Evolutionary conservation across 2,797 vertebrate species (phyloP), one percentile per base, ranked within the genome.

Genomic region (Ciconia nigra): DNA sequence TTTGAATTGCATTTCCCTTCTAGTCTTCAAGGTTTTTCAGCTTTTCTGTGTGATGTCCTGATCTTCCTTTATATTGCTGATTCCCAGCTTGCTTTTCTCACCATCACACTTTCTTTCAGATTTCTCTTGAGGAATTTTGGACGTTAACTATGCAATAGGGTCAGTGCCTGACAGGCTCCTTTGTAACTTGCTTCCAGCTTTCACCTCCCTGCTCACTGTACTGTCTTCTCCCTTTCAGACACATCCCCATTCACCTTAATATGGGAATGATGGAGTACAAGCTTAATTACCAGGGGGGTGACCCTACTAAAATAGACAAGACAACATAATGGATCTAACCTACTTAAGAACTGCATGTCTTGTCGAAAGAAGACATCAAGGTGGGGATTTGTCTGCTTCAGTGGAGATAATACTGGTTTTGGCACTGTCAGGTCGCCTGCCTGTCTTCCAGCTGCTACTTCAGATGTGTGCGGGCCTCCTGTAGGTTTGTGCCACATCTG

Each of bases 1-100:
- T 94, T 83, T 74, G 46, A 78, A 25, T 76, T 78, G 41, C 19
- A 14, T 94, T 94, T 89, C 35, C 61, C 54, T 84, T 78, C 22
- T 51, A 5, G 5, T 3, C 85, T 73, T 88, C 55, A 86, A 88
- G 70, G n/a, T 13, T 67, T 88, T 87, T 47, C 39, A 77, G 21
- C 57, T 90, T 83, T 85, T 65, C 47, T 47, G 3, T 66, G 51
- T 44, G 19, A 39, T 70, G 37, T 72, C 51, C 35, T 80, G 1
- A 49, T 65, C 59, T 70, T 76, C 21, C 59, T 80, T 46, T 91
- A 4, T 28, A 29, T 51, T 80, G 31, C 55, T 49, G 22, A n/a
- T 89, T 89, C 49, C 63, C 19, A 65, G 46, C 29, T 72, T 62
- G 29, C 58, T n/a, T 90, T 93, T 42, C 46, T 94, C 33, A 51